Evolutionary conservation across 2,797 vertebrate species (phyloP), one percentile per base, ranked within the genome.

Genomic region (Pristis pectinata): DNA sequence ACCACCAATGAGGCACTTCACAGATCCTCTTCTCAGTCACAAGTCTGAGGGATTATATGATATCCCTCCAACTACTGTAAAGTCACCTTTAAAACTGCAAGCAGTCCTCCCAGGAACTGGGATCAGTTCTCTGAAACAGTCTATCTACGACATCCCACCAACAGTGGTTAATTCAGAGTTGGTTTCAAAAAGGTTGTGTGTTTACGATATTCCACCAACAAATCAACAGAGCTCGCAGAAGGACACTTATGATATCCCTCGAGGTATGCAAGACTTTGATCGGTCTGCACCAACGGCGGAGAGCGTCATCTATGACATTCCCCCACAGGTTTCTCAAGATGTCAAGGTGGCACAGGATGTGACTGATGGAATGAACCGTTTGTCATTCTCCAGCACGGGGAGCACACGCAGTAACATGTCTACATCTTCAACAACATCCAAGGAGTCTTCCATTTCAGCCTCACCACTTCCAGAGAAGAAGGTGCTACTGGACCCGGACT

Each of bases 331-430:
- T 13, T 95, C 96, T 6, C 97, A 97, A 1, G 97, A 98, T 8
- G 95, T 83, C 79, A 97, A 97, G 77, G 96, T 96, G 0, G 80
- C 97, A 0, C 97, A 96, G 0, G 99, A 99, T 0, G 95, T 98
- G 95, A 98, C 97, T 0, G 98, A 99, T 19, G 98, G 98, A 0
- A 98, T 99, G 94, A 99, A 99, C 95, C 97, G 98, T 0, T 96
- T 99, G 94, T 99, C 99, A 0, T 98, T 99, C 96, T 99, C 99
- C 95, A 99, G 98, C 95, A 99, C 98, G 0, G 98, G 98, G 95
- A 99, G 98, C 96, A 98, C 98, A 0, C 97, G 98, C 95, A 99
- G 98, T 96, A 99, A 98, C 96, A 99, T 99, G 99, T 99, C 98
- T 95, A 99, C 98, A 0, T 99, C 98, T 6, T 99, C 98, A 87